Percentiles rank a stretch among this genome's conserved stretches.
These are phyloP conservation scores for Drosophila fulvimacula DNA, from an alignment of 2,888 invertebrate species.

Conservation along the genomic window DNA sequence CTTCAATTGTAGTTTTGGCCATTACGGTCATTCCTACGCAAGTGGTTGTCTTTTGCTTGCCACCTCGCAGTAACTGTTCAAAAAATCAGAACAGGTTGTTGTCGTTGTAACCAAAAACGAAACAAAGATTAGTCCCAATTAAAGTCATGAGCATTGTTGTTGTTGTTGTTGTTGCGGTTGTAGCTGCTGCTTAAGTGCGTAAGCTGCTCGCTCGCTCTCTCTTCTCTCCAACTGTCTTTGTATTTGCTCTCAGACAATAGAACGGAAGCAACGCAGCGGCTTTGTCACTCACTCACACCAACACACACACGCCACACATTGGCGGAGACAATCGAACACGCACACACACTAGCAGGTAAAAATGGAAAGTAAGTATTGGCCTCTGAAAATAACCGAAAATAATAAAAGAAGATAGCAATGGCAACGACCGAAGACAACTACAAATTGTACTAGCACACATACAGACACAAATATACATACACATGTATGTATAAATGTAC, in stretches of 20 bases:
- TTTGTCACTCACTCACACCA: slow-evolving; percentile 59
- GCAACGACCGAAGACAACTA: slow-evolving; percentile 71
- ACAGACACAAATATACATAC: slow-evolving; percentile 1
- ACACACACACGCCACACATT: slow-evolving; percentile 23
- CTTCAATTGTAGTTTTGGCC: slow-evolving; percentile 93
- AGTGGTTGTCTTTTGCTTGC: slow-evolving; percentile 85
- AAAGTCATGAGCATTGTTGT: slow-evolving; percentile 58
- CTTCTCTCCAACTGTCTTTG: slow-evolving; percentile 19
- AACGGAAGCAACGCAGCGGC: slow-evolving; percentile 71
- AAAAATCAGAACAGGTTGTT: slow-evolving; percentile 69
- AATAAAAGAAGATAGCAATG: slow-evolving; percentile 71
- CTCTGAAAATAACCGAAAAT: slow-evolving; percentile 64
- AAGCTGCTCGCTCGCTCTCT: slow-evolving; percentile 35
- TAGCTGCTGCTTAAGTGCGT: slow-evolving; percentile 54
- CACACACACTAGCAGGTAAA: slow-evolving; percentile 64
- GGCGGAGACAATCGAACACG: slow-evolving; percentile 30
- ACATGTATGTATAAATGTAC: too few relatives aligned
- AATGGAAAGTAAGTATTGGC: slow-evolving; percentile 72
- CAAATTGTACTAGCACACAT: slow-evolving; percentile 31
- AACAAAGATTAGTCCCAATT: slow-evolving; percentile 74
- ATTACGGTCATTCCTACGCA: slow-evolving; percentile 89
- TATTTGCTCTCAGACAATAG: slow-evolving; percentile 64
- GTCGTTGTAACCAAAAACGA: slow-evolving; percentile 74
- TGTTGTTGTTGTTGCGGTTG: slow-evolving; percentile 19
- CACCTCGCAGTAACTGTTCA: slow-evolving; percentile 84